Conservation (phyloP, 2,113 vertebrate genomes). For the Stegostoma tigrinum region DNA sequence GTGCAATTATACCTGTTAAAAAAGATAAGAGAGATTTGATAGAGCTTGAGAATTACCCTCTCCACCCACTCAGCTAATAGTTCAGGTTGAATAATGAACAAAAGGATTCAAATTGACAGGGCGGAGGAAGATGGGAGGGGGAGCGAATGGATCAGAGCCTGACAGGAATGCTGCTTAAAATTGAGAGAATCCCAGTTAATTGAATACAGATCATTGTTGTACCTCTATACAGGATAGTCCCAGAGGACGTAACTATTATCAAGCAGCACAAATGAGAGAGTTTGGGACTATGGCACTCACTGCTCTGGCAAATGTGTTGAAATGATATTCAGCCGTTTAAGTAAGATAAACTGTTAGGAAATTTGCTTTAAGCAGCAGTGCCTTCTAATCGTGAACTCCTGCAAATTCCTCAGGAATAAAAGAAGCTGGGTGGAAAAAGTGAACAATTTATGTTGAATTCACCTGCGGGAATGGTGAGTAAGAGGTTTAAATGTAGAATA, state of each 20-base stretch:
- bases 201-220: neutral
- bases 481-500: neutral
- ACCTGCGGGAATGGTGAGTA: neutral
- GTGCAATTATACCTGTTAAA: neutral
- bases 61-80: conserved; percentile 9
- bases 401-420: neutral
- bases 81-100: neutral
- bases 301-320: too few species aligned
- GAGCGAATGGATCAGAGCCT: neutral
- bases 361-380: neutral
- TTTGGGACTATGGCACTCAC: neutral
- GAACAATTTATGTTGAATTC: neutral
- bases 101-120: neutral
- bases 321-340: neutral
- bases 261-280: neutral
- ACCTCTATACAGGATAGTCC: too few species aligned
- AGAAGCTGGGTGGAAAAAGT: neutral
- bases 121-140: neutral
- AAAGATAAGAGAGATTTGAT: neutral
- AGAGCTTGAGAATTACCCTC: neutral
- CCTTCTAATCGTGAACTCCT: neutral
- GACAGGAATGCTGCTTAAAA: neutral
- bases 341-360: neutral
- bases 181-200: neutral
- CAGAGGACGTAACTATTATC: neutral